Conservation (phyloP, 2,888 invertebrate genomes). For the Rhimphoctona megacephalus region DNA sequence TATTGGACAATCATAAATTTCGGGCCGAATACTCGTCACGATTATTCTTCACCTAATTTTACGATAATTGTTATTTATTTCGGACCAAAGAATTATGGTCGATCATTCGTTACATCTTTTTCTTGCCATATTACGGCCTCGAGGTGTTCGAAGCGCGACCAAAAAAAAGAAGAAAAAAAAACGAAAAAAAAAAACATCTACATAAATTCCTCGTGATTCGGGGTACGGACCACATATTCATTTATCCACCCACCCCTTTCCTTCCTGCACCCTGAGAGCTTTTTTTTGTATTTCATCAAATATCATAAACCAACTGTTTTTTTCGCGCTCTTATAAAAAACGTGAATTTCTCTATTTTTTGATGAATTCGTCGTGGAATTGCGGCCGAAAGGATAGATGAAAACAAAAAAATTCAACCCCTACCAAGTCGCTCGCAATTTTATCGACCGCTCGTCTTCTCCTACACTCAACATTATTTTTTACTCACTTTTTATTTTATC, state of each 20-base stretch:
- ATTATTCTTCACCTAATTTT: slow-evolving; percentile 71
- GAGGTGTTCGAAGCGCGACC: slow-evolving; percentile 31
- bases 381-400: not conserved
- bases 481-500: slow-evolving; percentile 12
- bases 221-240: slow-evolving; percentile 10
- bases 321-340: not conserved
- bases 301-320: not conserved
- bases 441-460: slow-evolving; percentile 44
- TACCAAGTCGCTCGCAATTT: slow-evolving; percentile 19
- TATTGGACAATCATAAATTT: slow-evolving; percentile 74
- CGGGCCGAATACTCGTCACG: slow-evolving; percentile 75
- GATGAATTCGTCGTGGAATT: not conserved
- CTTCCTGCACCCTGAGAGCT: not conserved
- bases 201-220: slow-evolving; percentile 12
- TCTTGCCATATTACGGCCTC: slow-evolving; percentile 36
- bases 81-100: slow-evolving; percentile 34
- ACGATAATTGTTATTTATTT: slow-evolving; percentile 48
- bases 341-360: not conserved
- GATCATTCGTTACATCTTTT: slow-evolving; percentile 49
- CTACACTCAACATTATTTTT: slow-evolving; percentile 19
- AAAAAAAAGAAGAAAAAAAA: slow-evolving; percentile 1
- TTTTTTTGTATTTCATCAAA: not conserved
- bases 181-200: not conserved
- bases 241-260: not conserved
- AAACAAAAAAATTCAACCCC: not conserved